These are phyloP conservation scores for Heterotilapia buettikoferi DNA, from an alignment of 2,113 vertebrate species.

Conservation along the genomic window DNA sequence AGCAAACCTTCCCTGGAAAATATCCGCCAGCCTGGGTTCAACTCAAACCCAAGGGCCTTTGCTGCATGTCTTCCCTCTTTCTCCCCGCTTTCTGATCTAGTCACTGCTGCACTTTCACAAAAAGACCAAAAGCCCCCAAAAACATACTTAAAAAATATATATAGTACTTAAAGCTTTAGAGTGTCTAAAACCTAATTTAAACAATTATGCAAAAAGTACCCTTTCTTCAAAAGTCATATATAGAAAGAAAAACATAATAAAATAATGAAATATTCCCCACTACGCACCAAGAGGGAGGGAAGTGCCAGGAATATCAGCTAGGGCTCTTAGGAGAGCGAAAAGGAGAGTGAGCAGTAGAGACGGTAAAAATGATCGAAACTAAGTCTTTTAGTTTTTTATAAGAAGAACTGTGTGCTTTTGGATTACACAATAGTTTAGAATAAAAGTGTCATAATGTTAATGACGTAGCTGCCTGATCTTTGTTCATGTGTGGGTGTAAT, in stretches of 20 bases:
- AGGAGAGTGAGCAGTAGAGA: background rate
- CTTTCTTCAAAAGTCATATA: background rate
- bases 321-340: background rate
- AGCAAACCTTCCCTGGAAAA: background rate
- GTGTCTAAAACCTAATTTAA: background rate
- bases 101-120: accelerated
- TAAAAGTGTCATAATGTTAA: background rate
- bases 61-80: background rate
- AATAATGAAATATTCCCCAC: background rate
- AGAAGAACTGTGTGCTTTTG: background rate
- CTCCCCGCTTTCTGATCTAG: background rate
- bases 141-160: background rate
- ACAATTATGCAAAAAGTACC: background rate
- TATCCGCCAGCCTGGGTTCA: accelerated
- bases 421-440: background rate
- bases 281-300: background rate
- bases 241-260: background rate
- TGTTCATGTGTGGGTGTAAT: background rate
- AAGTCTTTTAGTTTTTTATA: background rate
- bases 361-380: accelerated
- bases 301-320: background rate
- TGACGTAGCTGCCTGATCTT: accelerated
- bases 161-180: background rate
- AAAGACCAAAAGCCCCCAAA: background rate
- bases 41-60: background rate